Percentiles rank a stretch among this genome's conserved stretches.
These are phyloP conservation scores for Acrocyrtus sp. DNA, from an alignment of 2,888 invertebrate genomes.

Conservation along the genomic window DNA sequence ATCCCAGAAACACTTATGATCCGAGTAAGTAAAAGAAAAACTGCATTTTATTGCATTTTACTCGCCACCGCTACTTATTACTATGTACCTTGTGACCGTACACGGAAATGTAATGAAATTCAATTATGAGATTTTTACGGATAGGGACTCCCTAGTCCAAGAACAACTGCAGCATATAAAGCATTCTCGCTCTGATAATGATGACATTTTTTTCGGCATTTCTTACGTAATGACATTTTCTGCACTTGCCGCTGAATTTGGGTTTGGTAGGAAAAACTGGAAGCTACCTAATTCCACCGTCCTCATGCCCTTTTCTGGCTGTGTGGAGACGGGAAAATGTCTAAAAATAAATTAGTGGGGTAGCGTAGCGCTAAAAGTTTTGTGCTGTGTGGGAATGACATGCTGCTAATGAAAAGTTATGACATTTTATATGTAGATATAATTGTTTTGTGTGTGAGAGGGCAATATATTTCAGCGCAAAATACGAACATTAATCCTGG, in stretches of 20 bases:
- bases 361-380: neutral
- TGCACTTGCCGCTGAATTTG: neutral
- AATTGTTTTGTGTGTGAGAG: constrained; percentile 40
- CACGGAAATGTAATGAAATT: too few relatives aligned
- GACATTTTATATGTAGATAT: constrained; percentile 27
- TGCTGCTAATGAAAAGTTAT: constrained; percentile 51
- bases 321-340: constrained; percentile 20
- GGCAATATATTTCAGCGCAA: too few relatives aligned
- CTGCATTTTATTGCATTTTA: neutral
- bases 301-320: neutral
- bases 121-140: too few relatives aligned
- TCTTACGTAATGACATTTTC: neutral
- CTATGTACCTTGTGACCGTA: too few relatives aligned
- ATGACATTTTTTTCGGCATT: constrained; percentile 22
- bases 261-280: too few relatives aligned
- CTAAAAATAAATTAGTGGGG: constrained; percentile 28
- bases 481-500: too few relatives aligned
- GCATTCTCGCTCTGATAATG: too few relatives aligned
- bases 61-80: neutral
- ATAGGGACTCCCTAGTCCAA: too few relatives aligned
- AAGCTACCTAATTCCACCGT: too few relatives aligned
- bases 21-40: constrained; percentile 72
- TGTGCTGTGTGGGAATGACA: constrained; percentile 9
- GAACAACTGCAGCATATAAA: neutral
- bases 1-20: constrained; percentile 91